Evolutionary conservation across 2,888 invertebrate genomes (phyloP), one percentile per base, ranked within the genome.

Genomic region (Diaphora mendica): DNA sequence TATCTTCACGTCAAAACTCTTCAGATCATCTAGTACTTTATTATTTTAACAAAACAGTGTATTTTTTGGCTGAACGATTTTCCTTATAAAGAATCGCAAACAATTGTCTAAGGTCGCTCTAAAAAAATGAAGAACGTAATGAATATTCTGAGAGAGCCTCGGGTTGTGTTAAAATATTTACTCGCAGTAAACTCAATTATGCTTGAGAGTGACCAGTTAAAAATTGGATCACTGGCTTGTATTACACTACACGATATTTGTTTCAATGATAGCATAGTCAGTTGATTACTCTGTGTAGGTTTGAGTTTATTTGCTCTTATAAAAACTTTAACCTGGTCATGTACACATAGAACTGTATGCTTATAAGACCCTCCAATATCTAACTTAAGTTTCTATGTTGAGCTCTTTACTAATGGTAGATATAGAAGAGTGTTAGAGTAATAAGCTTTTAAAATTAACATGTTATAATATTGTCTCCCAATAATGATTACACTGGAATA

Each of bases 201-300:
- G 35, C 59, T 59, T 59, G 13, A 26, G 26, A 26, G 26, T 59
- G 59, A 26, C 26, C 26, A 30, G 26, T 26, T 59, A 15, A 26
- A 59, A 59, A 59, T 59, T 59, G 26, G 26, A 59, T 59, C 26
- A 59, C 59, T 59, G 59, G 59, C 26, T 59, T 59, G 2, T 42
- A 73, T 30, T 64, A 66, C 74, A 77, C 59, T 15, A 59, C n/a
- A 30, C 59, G 26, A n/a, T 5, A 15, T 59, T 26, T 13, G 26
- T 59, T 59, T 59, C 26, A 26, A 26, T 26, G 59, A 35, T 35
- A 5, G 35, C 35, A 59, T n/a, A 59, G n/a, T 26, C 59, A 26
- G 59, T 15, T 15, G 17, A 3, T 39, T 51, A 8, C 8, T 20
- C 20, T 23, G 20, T 51, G 51, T 51, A 8, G 51, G 51, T 51